Base-by-base conservation (phyloP, 1,140 invertebrate genomes). In the Drosophila nikananu region DNA sequence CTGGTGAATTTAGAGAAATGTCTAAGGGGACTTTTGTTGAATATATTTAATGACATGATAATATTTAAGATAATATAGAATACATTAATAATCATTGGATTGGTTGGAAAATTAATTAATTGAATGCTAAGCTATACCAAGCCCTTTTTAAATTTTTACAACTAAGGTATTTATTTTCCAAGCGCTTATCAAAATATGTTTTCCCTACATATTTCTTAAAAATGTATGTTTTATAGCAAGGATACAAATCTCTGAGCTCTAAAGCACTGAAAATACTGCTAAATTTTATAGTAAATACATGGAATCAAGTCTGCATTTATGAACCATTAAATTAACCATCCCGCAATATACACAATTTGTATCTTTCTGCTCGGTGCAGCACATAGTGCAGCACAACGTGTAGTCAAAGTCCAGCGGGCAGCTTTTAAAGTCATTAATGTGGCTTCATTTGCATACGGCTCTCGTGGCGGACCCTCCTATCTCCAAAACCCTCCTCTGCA, bases 361-460 rank as follows among this genome's bases (percentile, higher is more conserved):
- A 41, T 27, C n/a, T 44, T 64, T 54, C 37, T 8, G 21, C 17
- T 35, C 25, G 54, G 13, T 48, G 19, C 30, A 32, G 15, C 27
- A 54, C 35, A 77, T 21, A 48, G 15, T 60, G n/a, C 21, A 25
- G 41, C 39, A 65, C 64, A 73, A 78, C 25, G 30, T 62, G 4
- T 13, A 39, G 17, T 6, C 21, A 42, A 8, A 27, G 67, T 48
- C 52, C 42, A 57, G 44, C 30, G 66, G 19, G 25, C 61, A 17
- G 66, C 21, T 52, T 80, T 83, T 57, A 80, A 77, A 78, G 67
- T 74, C 80, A 89, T 87, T 86, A 78, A 80, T 83, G 80, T 74
- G 84, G 83, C 84, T 86, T 80, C 77, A 89, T 89, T 83, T 81
- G 81, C 86, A 81, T 84, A 79, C 61, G 80, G 54, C 41, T 66